These are phyloP conservation scores for Hylyphantes graminicola DNA, from an alignment of 1,140 invertebrate genomes.

Conservation along the genomic window DNA sequence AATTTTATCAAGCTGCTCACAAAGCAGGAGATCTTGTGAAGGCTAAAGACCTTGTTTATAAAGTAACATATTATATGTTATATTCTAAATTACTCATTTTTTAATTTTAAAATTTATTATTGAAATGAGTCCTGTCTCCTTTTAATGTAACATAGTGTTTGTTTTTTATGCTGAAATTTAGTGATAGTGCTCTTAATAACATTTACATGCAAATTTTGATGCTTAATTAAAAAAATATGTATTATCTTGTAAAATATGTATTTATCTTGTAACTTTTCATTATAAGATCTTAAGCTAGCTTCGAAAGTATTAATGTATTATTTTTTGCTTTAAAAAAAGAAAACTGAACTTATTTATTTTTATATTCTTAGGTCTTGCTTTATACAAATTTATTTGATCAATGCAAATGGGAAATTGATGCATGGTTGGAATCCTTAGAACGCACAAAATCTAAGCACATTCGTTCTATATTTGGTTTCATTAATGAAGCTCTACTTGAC, in stretches of 20 bases:
- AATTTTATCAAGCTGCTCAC: constrained; percentile 5
- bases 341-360: neutral
- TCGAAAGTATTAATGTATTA: neutral
- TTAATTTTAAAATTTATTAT: neutral
- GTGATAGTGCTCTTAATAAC: no score
- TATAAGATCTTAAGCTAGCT: neutral
- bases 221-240: no score
- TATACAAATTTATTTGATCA: constrained; percentile 40
- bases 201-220: no score
- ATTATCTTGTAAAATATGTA: neutral
- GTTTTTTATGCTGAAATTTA: no score
- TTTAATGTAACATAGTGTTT: no score
- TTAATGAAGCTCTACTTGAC: constrained; percentile 5
- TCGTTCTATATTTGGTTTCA: constrained; percentile 27
- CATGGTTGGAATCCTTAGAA: constrained; percentile 34
- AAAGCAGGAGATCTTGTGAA: neutral
- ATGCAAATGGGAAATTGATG: constrained; percentile 45
- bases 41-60: neutral
- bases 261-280: neutral
- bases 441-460: constrained; percentile 11
- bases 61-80: constrained; percentile 7
- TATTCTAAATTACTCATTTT: neutral
- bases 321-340: neutral
- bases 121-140: neutral
- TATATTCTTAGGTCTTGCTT: constrained; percentile 15